Evolutionary conservation across 1,140 invertebrate species (phyloP).

Genomic region (Odontomachus brunneus): DNA sequence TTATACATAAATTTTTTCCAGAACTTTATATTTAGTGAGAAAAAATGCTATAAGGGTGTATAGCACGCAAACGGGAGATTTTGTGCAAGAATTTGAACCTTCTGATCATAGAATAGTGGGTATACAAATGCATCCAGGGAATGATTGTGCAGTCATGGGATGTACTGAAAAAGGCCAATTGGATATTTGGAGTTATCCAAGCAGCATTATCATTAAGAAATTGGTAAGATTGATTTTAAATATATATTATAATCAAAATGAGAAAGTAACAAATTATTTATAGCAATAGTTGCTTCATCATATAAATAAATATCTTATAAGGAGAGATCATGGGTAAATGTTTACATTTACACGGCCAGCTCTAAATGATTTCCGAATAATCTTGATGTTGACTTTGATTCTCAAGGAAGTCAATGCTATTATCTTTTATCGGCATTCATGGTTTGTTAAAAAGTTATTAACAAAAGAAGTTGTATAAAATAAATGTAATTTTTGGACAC

Average conservation of each 20-base stretch:
- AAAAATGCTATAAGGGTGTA: conserved; percentile 87
- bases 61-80: conserved; percentile 86
- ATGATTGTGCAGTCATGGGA: conserved; percentile 84
- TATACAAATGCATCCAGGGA: conserved; percentile 83
- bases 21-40: conserved; percentile 87
- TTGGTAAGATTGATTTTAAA: conserved; percentile 80
- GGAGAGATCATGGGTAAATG: no score
- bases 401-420: no score
- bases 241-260: conserved; percentile 31
- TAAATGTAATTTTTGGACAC: no score
- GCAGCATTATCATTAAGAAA: conserved; percentile 83
- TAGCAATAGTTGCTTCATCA: no score
- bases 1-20: conserved; percentile 76
- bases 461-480: no score
- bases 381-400: no score
- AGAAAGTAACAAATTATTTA: not conserved
- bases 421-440: no score
- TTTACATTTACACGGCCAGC: no score
- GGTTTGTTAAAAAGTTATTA: no score
- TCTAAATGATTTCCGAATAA: no score
- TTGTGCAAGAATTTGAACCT: conserved; percentile 85
- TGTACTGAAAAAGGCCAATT: conserved; percentile 86
- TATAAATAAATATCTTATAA: no score
- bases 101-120: conserved; percentile 84
- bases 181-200: conserved; percentile 86